These are phyloP conservation scores for Piprites chloris DNA, from an alignment of 2,113 vertebrate species.

Conservation along the genomic window DNA sequence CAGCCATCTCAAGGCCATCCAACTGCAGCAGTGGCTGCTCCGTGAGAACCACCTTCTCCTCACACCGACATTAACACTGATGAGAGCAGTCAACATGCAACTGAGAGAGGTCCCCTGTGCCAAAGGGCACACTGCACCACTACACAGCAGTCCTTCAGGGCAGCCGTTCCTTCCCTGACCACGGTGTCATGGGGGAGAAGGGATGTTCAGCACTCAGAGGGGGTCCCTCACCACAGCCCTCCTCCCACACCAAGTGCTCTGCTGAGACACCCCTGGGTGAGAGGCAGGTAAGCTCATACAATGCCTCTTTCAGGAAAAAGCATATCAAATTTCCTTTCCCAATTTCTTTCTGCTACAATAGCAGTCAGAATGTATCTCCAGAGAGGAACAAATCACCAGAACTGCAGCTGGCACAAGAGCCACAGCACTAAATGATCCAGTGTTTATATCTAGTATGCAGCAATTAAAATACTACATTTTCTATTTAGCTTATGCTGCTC, in stretches of 20 bases:
- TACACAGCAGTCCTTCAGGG: background rate
- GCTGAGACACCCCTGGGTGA: constrained; percentile 37
- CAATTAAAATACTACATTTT: background rate
- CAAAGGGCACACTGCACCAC: rapidly evolving
- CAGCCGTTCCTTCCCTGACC: background rate
- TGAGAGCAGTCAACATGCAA: background rate
- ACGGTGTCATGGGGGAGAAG: rapidly evolving
- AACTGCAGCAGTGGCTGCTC: background rate
- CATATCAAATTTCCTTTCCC: background rate
- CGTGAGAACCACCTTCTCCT: background rate
- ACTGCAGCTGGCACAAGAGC: background rate
- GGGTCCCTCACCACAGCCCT: background rate
- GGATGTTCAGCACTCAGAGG: background rate
- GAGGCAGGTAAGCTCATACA: background rate
- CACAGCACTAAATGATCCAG: background rate
- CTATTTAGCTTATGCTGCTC: background rate
- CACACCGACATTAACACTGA: background rate
- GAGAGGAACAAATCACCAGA: background rate
- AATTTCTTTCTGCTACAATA: constrained; percentile 13
- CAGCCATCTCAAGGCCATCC: background rate
- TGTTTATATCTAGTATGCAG: background rate
- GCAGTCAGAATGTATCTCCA: background rate
- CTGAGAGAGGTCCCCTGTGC: background rate
- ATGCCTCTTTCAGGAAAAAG: background rate
- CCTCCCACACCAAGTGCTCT: constrained; percentile 49